Base-by-base conservation (phyloP, 2,113 vertebrate genomes). In the Neopipo cinnamomea region DNA sequence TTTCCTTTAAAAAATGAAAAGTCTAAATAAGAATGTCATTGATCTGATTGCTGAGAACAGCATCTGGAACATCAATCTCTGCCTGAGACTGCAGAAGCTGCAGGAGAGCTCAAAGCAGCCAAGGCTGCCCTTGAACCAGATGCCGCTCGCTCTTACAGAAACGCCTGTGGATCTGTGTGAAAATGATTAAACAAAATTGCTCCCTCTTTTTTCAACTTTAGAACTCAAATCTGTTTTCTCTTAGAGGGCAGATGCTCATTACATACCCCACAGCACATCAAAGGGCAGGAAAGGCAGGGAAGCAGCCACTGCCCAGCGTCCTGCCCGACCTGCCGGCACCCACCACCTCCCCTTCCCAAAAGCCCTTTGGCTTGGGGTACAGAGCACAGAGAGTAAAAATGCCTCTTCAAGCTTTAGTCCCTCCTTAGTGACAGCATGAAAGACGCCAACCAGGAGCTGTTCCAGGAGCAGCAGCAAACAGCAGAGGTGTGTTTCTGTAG, bases 141-240 rank as follows among this genome's bases (percentile, higher is more conserved):
- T 93, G 96, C 94, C 0, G 5, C 63, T 83, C 2, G 3, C 75
- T 96, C 93, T 55, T 20, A 55, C 30, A 94, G 90, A 77, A 96
- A 85, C 1, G 78, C 92, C 90, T 93, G 71, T 88, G 85, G 90
- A 97, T 88, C 95, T 15, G 95, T 90, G 95, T 91, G 95, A 96
- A 92, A 97, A 91, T 86, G 92, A 97, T 97, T 96, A 96, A 96
- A 95, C 88, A 96, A 93, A 96, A 94, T 90, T 84, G 63, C 90
- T 93, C 91, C 71, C 74, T 88, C 93, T 80, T 92, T 95, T 93
- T 83, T 62, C 82, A 80, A 74, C 83, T 90, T 85, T 41, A 37
- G 66, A 95, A 94, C 81, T 83, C 78, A 50, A 97, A 95, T 96
- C 92, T 94, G 95, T 83, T 94, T 97, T 84, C 90, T 72, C 91